A percentile compares a stretch with the other conserved stretches of the same genome.
These are phyloP conservation scores for Premnoplex brunnescens DNA, from an alignment of 2,797 vertebrate genomes.

Conservation along the genomic window DNA sequence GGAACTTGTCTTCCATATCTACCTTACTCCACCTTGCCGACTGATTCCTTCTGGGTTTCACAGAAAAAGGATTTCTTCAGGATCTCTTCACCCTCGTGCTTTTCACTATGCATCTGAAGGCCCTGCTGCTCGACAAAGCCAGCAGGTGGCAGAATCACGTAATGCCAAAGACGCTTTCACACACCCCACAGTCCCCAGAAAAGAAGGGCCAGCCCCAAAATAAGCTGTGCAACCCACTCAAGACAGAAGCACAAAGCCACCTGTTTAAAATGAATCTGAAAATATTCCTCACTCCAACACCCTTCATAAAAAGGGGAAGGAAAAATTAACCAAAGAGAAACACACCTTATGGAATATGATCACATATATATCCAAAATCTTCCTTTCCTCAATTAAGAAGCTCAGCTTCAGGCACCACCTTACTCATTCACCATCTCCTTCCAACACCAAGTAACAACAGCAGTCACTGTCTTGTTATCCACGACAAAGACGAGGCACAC, in stretches of 20 bases:
- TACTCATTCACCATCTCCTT: not conserved
- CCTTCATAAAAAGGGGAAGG: not conserved
- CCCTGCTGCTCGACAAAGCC: not conserved
- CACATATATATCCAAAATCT: not conserved
- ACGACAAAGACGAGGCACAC: not conserved
- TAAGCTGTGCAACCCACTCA: not conserved
- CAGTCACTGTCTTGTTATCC: not conserved
- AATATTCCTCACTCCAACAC: not conserved
- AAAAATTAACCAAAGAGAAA: not conserved
- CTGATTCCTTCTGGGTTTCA: not conserved
- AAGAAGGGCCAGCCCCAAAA: not conserved
- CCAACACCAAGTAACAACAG: not conserved
- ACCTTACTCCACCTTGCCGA: not conserved
- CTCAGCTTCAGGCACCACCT: not conserved
- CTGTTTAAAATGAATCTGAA: not conserved
- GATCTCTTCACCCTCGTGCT: not conserved
- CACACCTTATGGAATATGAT: not conserved
- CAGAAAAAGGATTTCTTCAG: not conserved
- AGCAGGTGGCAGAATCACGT: constrained; percentile 21
- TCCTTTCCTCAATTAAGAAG: not conserved
- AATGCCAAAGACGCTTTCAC: not conserved
- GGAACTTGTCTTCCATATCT: not conserved
- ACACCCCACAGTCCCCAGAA: fast-evolving
- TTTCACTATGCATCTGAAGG: not conserved
- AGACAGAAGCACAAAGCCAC: not conserved